Evolutionary conservation across 2,888 invertebrate genomes (phyloP).

Genomic region (Tortricodes alternella): DNA sequence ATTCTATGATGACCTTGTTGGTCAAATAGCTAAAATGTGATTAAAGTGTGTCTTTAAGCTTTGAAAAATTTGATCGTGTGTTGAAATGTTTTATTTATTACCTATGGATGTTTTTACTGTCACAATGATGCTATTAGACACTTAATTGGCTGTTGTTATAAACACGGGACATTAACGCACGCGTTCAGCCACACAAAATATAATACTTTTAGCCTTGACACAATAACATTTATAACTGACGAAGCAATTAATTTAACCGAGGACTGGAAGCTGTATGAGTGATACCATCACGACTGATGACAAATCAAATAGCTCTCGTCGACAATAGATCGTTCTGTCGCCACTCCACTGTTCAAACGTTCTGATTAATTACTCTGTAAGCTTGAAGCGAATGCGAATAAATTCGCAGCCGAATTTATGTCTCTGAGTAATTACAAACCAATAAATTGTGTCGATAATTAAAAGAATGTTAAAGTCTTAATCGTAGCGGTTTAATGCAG

Average conservation of each 20-base stretch:
- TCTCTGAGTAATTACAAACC: constrained; percentile 2
- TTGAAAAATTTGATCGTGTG: too few species aligned
- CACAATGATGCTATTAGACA: constrained; percentile 41
- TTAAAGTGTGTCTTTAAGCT: too few species aligned
- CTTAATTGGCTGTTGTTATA: constrained; percentile 44
- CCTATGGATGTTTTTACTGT: neutral
- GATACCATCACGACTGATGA: constrained; percentile 63
- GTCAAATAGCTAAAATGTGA: neutral
- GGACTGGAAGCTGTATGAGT: constrained; percentile 55
- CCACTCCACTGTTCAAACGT: constrained; percentile 32
- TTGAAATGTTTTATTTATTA: neutral
- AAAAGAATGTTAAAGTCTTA: constrained; percentile 29
- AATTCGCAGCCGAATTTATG: constrained; percentile 14
- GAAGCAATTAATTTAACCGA: constrained; percentile 65
- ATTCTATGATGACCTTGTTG: neutral
- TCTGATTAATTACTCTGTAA: constrained; percentile 22
- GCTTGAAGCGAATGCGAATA: neutral
- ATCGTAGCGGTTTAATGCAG: constrained; percentile 25
- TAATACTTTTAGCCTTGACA: constrained; percentile 70
- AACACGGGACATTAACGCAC: constrained; percentile 53
- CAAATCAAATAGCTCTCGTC: constrained; percentile 52
- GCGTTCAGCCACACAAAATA: constrained; percentile 45
- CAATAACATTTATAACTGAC: constrained; percentile 72
- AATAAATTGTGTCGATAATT: constrained; percentile 22
- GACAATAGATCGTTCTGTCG: constrained; percentile 34